Evolutionary conservation across 1,140 invertebrate species (phyloP).

Genomic region (Rhyzopertha dominica): DNA sequence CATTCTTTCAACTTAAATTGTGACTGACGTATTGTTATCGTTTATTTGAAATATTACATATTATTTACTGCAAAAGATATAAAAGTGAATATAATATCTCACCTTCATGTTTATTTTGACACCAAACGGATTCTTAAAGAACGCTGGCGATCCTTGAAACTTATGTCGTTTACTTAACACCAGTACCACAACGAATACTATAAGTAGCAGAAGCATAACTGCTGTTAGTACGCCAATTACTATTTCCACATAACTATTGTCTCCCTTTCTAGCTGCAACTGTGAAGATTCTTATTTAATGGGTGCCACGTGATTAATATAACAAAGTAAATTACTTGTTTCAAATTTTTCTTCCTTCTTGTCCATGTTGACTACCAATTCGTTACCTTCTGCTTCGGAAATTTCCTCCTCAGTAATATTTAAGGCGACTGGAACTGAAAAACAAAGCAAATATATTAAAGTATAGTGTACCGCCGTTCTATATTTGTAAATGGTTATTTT

Average conservation of each 20-base stretch:
- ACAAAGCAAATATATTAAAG: too few relatives aligned
- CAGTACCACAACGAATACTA: constrained; percentile 63
- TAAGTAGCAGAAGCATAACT: constrained; percentile 60
- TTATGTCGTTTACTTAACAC: constrained; percentile 62
- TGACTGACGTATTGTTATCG: too few relatives aligned
- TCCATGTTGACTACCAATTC: constrained; percentile 53
- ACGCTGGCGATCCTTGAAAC: constrained; percentile 57
- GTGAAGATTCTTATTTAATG: too few relatives aligned
- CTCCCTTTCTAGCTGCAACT: constrained; percentile 58
- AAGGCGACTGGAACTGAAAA: constrained; percentile 49
- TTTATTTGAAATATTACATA: too few relatives aligned
- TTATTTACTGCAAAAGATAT: too few relatives aligned
- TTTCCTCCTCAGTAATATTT: constrained; percentile 59
- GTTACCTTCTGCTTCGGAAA: constrained; percentile 49
- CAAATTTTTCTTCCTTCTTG: constrained; percentile 51
- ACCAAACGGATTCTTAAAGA: constrained; percentile 60
- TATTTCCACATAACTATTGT: constrained; percentile 63
- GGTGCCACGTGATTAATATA: too few relatives aligned
- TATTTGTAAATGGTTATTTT: too few relatives aligned
- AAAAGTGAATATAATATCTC: too few relatives aligned
- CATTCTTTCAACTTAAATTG: too few relatives aligned
- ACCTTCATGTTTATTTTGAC: constrained; percentile 67
- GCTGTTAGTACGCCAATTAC: constrained; percentile 69
- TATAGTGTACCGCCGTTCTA: too few relatives aligned
- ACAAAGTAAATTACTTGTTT: constrained; percentile 63